Conservation (phyloP, 2,797 vertebrate species). For the Schizopygopsis malacanthus region DNA sequence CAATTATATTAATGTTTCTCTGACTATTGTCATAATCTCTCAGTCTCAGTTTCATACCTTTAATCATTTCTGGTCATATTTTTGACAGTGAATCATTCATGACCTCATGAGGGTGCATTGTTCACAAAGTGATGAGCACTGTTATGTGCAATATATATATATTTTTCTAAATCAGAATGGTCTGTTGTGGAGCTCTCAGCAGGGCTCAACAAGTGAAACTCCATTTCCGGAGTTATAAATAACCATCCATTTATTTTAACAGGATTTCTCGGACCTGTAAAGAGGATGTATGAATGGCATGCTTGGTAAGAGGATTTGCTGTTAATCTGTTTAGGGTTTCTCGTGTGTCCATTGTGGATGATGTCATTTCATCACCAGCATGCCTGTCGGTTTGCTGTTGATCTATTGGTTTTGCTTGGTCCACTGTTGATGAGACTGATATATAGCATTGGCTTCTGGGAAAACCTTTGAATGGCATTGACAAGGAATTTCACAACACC, state of each 20-base stretch:
- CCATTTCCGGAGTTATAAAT: conserved; percentile 58
- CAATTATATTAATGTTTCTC: background rate
- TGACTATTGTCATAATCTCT: background rate
- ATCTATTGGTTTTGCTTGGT: conserved; percentile 35
- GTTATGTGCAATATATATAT: background rate
- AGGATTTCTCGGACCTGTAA: conserved; percentile 54
- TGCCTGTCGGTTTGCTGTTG: conserved; percentile 59
- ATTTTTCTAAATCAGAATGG: background rate
- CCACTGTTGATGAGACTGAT: conserved; percentile 1
- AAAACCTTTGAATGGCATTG: conserved; percentile 60
- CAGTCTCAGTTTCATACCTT: background rate
- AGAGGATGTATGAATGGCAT: conserved; percentile 63
- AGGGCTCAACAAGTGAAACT: conserved; percentile 22
- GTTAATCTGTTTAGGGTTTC: conserved; percentile 73
- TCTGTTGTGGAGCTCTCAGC: background rate
- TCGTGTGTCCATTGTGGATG: conserved; percentile 58
- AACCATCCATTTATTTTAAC: conserved; percentile 65
- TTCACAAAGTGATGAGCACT: background rate
- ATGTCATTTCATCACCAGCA: conserved; percentile 59
- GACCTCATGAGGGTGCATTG: background rate
- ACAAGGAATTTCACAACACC: conserved; percentile 57
- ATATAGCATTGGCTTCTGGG: conserved; percentile 9
- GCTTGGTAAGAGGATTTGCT: conserved; percentile 75
- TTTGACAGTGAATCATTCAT: background rate
- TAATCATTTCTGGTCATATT: background rate